Evolutionary conservation across 2,888 invertebrate species (phyloP).

Genomic region (Stenolophus ochropezus): DNA sequence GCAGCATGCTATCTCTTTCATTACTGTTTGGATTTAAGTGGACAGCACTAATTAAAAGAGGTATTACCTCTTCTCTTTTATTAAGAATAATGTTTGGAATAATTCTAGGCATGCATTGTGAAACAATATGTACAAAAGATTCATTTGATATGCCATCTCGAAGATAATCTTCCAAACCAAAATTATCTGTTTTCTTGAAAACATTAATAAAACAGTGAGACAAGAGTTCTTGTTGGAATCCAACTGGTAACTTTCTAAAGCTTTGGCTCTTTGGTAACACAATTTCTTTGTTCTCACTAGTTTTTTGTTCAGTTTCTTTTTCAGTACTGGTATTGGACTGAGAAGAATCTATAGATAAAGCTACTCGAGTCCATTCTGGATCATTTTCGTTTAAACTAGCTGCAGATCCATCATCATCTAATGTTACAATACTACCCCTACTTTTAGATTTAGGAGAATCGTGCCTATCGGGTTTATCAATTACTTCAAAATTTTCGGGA

Average conservation of each 20-base stretch:
- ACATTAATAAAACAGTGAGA: constrained; percentile 73
- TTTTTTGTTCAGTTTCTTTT: constrained; percentile 38
- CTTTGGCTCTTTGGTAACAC: constrained; percentile 59
- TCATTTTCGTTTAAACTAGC: constrained; percentile 69
- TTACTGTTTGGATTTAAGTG: constrained; percentile 76
- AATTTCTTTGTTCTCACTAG: constrained; percentile 52
- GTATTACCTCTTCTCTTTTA: constrained; percentile 82
- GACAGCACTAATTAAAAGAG: constrained; percentile 78
- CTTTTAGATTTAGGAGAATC: constrained; percentile 63
- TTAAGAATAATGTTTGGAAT: constrained; percentile 82
- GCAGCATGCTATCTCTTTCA: constrained; percentile 79
- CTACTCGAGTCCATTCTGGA: constrained; percentile 73
- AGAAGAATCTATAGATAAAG: constrained; percentile 63
- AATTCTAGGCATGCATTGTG: constrained; percentile 77
- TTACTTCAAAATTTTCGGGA: constrained; percentile 80
- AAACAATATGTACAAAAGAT: constrained; percentile 74
- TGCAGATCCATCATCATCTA: constrained; percentile 70
- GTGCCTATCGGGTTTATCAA: constrained; percentile 71
- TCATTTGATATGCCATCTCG: constrained; percentile 71
- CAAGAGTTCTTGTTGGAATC: constrained; percentile 76
- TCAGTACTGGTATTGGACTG: constrained; percentile 40
- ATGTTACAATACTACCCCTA: constrained; percentile 65
- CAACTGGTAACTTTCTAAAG: constrained; percentile 73
- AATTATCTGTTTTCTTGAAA: constrained; percentile 69
- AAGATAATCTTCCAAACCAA: constrained; percentile 70